phyloP scores from a whole-genome alignment of 2,888 invertebrate species.

The Petrolisthes cinctipes region DNA sequence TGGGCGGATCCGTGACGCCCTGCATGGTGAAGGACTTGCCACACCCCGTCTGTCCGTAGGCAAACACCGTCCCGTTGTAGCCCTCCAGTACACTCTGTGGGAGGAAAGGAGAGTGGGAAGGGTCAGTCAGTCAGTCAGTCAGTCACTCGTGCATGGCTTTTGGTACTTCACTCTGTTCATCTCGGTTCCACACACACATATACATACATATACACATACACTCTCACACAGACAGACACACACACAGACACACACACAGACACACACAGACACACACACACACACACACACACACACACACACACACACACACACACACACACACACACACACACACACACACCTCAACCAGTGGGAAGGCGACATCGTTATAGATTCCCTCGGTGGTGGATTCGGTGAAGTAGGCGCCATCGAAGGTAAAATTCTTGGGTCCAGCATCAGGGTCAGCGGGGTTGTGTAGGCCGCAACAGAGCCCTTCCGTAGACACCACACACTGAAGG shows the following conservation, averaged over 20 bases:
- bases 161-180: not conserved
- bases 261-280: too few species aligned
- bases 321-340: constrained; percentile 53
- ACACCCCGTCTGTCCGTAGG: constrained; percentile 93
- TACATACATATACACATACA: too few species aligned
- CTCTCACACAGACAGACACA: too few species aligned
- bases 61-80: constrained; percentile 93
- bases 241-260: too few species aligned
- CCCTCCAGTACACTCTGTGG: constrained; percentile 85
- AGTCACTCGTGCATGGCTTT: not conserved
- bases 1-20: constrained; percentile 74
- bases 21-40: constrained; percentile 94
- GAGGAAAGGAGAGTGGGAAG: not conserved
- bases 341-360: constrained; percentile 85
- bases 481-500: constrained; percentile 77
- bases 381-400: constrained; percentile 84
- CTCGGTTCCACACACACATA: not conserved
- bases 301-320: not conserved
- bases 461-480: constrained; percentile 75
- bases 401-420: constrained; percentile 89
- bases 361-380: constrained; percentile 87
- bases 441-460: constrained; percentile 76
- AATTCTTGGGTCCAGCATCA: constrained; percentile 75
- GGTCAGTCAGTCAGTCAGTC: not conserved
- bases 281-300: not conserved